Evolutionary conservation across 1,140 invertebrate species (phyloP), one percentile per base, ranked within the genome.

Genomic region (Microplitis demolitor): DNA sequence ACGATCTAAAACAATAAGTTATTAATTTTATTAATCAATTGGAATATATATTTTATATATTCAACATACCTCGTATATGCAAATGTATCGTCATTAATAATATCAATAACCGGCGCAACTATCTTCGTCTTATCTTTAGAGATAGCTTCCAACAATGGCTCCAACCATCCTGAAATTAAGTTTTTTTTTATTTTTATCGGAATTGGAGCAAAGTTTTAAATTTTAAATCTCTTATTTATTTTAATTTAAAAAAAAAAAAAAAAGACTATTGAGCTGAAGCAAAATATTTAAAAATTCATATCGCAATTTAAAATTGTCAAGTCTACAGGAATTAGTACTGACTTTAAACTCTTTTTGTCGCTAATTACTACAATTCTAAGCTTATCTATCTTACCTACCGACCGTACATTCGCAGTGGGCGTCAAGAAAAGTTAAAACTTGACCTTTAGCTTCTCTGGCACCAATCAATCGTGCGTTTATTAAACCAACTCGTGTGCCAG

Each of bases 71-170:
- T 92, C 0, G 95, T 91, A 78, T 97, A 97, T 60, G 95, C 94
- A 78, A 98, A 95, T 3, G 95, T 96, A 77, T 97, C 93, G 80
- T 98, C 97, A 72, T 94, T 95, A 31, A 98, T 96, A 16, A 98
- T 96, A 83, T 99, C 97, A 67, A 99, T 99, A 1, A 98, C 94
- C 0, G 97, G 97, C 76, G 95, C 97, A n/a, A 97, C 93, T 3
- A 97, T 91, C 77, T 91, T 87, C 77, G 91, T 90, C 80, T 91
- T 88, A 73, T 95, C 90, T 74, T 92, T 89, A 45, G 91, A 89
- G 24, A 98, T 93, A 50, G 95, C 89, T 45, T 91, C 89, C 4
- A 98, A 83, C 0, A 98, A 87, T 0, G 95, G 94, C 79, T 97
- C 95, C 58, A 98, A 82, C 96, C 97, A 98, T 6, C 97, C 93